These are phyloP conservation scores for Alsophila aescularia DNA, from an alignment of 2,888 invertebrate species.

Conservation along the genomic window DNA sequence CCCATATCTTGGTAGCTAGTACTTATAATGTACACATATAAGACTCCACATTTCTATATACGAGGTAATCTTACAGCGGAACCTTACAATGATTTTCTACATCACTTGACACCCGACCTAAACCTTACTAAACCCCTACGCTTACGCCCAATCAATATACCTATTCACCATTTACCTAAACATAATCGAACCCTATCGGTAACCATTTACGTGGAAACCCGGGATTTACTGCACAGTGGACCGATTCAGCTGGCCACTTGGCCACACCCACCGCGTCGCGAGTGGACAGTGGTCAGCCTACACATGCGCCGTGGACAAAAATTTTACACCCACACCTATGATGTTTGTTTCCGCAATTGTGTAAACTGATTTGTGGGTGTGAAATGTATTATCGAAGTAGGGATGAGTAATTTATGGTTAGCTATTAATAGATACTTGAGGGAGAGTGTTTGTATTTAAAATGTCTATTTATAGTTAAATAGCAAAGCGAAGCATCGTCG, in stretches of 20 bases:
- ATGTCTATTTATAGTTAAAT: constrained; percentile 2
- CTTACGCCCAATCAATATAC: constrained; percentile 36
- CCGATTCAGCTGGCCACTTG: constrained; percentile 42
- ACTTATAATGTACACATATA: no score
- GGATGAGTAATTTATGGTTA: constrained; percentile 19
- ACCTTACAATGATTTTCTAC: constrained; percentile 31
- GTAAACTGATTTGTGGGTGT: constrained; percentile 33
- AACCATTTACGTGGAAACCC: constrained; percentile 56
- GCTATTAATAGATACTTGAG: constrained; percentile 13
- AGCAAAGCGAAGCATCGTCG: not conserved
- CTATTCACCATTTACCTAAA: constrained; percentile 43
- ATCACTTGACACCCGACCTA: constrained; percentile 30
- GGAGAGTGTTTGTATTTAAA: not conserved
- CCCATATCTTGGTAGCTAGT: no score
- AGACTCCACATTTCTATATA: no score
- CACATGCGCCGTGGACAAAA: constrained; percentile 73
- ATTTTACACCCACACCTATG: constrained; percentile 60
- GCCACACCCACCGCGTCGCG: constrained; percentile 71
- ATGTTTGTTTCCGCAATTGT: constrained; percentile 40
- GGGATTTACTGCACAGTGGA: constrained; percentile 46
- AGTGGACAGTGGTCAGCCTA: constrained; percentile 79
- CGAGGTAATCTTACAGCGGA: constrained; percentile 9
- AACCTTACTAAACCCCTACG: constrained; percentile 31
- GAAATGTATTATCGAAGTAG: constrained; percentile 13
- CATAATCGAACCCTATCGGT: constrained; percentile 64